Conservation (phyloP, 2,113 vertebrate genomes). For the Etia nguti region DNA sequence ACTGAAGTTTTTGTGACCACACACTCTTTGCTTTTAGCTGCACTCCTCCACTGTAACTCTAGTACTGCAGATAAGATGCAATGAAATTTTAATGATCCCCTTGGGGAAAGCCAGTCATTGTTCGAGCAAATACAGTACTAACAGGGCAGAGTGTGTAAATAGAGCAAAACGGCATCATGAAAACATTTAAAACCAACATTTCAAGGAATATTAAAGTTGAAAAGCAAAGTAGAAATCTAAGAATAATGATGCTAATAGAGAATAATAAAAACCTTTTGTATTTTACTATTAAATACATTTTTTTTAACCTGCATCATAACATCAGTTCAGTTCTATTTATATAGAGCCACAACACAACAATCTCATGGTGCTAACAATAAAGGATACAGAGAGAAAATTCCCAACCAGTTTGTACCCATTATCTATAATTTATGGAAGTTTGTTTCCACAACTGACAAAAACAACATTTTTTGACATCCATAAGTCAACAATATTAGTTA, state of each 20-base stretch:
- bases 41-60: not conserved
- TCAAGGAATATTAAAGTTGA: not conserved
- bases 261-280: not conserved
- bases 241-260: not conserved
- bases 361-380: not conserved
- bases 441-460: not conserved
- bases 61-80: not conserved
- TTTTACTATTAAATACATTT: not conserved
- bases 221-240: not conserved
- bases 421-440: not conserved
- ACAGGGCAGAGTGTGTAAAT: not conserved
- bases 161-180: not conserved
- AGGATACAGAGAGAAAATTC: not conserved
- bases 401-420: not conserved
- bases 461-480: not conserved
- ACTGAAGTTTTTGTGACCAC: not conserved
- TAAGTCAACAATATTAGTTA: not conserved
- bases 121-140: not conserved
- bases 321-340: not conserved
- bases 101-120: not conserved
- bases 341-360: not conserved
- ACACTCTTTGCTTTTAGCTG: not conserved
- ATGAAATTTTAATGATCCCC: conserved; percentile 26
- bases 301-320: not conserved
- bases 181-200: not conserved